Evolutionary conservation across 2,888 invertebrate species (phyloP).

Genomic region (Lasiommata megera): DNA sequence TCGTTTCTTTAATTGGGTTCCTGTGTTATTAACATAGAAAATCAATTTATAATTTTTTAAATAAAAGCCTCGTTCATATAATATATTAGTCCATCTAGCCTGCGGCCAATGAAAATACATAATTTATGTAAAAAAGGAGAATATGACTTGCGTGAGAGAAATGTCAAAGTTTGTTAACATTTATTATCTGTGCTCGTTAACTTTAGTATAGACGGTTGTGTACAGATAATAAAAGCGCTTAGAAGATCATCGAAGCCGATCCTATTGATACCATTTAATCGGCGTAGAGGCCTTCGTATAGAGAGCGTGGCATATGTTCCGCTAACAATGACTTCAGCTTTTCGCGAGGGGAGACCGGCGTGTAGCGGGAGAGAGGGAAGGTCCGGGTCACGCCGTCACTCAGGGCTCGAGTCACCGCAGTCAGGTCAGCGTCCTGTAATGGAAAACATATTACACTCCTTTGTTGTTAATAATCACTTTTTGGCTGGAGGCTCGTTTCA

Average conservation of each 20-base stretch:
- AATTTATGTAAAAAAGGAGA: no score
- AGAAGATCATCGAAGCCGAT: neutral
- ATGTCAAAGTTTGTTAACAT: no score
- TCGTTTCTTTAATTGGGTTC: no score
- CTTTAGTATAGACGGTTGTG: neutral
- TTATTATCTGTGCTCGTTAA: no score
- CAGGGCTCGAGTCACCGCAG: slow-evolving; percentile 87
- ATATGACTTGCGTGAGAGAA: no score
- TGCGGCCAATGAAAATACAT: no score
- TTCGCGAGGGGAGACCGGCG: slow-evolving; percentile 89
- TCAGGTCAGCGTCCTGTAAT: slow-evolving; percentile 87
- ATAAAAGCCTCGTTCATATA: no score
- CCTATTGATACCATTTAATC: slow-evolving; percentile 49
- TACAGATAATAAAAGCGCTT: neutral
- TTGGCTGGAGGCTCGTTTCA: neutral
- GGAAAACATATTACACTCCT: neutral
- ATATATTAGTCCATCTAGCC: no score
- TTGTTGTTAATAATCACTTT: slow-evolving; percentile 1
- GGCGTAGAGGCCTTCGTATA: slow-evolving; percentile 89
- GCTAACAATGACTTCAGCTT: slow-evolving; percentile 90
- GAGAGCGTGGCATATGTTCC: slow-evolving; percentile 89
- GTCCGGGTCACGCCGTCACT: slow-evolving; percentile 90
- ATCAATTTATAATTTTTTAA: no score
- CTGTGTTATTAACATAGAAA: no score
- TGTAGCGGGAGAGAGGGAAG: slow-evolving; percentile 91